phyloP scores from a whole-genome alignment of 2,888 invertebrate species.

The Hypomecis punctinalis region DNA sequence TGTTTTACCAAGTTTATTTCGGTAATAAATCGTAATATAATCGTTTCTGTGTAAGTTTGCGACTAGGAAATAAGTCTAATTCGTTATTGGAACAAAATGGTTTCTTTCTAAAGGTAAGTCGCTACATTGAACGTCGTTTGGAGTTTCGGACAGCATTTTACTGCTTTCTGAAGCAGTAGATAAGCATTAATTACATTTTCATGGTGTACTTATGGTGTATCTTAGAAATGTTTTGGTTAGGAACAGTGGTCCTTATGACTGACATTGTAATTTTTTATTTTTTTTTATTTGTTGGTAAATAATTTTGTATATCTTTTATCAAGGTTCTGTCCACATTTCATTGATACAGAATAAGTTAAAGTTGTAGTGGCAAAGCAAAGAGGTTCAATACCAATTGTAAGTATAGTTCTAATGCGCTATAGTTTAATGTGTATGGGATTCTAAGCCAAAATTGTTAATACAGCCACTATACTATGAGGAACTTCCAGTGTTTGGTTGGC shows the following conservation, averaged over 20 bases:
- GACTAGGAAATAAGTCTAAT: constrained; percentile 43
- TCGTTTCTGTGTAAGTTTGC: constrained; percentile 63
- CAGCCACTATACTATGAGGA: too few relatives aligned
- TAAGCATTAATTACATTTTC: constrained; percentile 42
- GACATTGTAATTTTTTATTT: constrained; percentile 25
- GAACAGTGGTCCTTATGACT: constrained; percentile 4
- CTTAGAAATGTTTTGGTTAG: constrained; percentile 24
- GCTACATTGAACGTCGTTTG: constrained; percentile 31
- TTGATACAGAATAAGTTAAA: constrained; percentile 2
- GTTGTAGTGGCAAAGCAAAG: too few relatives aligned
- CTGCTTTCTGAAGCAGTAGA: constrained; percentile 39
- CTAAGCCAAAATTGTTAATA: too few relatives aligned
- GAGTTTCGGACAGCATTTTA: constrained; percentile 34
- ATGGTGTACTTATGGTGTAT: constrained; percentile 29
- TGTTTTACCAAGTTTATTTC: constrained; percentile 51
- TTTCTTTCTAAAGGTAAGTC: constrained; percentile 47
- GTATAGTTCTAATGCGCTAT: neutral
- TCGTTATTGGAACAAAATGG: constrained; percentile 46
- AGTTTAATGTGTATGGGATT: too few relatives aligned
- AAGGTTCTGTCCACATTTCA: neutral
- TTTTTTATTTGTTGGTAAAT: constrained; percentile 6
- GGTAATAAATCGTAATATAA: constrained; percentile 52
- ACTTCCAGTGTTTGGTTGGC: too few relatives aligned
- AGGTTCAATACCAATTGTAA: too few relatives aligned
- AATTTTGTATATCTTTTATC: neutral